These are phyloP conservation scores for Acomys russatus DNA, from an alignment of 2,797 vertebrate genomes.

Conservation along the genomic window DNA sequence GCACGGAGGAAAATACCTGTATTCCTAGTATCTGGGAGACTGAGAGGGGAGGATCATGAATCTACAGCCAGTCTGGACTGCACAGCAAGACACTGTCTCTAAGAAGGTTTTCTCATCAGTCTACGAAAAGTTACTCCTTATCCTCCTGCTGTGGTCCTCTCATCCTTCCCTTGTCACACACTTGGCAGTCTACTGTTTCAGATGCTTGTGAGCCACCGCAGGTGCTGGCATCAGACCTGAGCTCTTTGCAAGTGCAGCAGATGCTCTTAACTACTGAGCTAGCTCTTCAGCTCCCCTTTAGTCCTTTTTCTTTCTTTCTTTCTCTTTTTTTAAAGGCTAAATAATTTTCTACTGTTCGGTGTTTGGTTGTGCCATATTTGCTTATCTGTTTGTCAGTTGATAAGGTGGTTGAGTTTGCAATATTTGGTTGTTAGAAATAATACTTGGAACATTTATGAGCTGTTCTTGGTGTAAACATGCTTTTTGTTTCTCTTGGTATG, in stretches of 20 bases:
- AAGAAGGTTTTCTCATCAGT: not conserved
- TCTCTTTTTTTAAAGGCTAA: not conserved
- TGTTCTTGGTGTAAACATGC: not conserved
- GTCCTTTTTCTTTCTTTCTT: too few relatives aligned
- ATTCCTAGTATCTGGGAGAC: not conserved
- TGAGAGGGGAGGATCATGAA: not conserved
- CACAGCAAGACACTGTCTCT: not conserved
- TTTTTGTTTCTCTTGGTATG: constrained; percentile 59
- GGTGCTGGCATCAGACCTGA: not conserved
- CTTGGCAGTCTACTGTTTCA: not conserved
- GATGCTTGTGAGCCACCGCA: not conserved
- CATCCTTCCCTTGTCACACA: not conserved
- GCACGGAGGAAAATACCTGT: not conserved
- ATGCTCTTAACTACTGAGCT: not conserved
- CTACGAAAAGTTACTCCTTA: not conserved
- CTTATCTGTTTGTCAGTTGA: constrained; percentile 25
- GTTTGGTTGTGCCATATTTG: constrained; percentile 6
- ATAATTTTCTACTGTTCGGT: not conserved
- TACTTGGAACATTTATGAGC: not conserved
- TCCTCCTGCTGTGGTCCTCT: not conserved
- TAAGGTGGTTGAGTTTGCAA: not conserved
- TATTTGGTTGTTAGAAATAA: constrained; percentile 19
- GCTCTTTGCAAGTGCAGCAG: not conserved
- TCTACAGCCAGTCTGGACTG: not conserved
- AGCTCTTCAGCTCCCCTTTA: not conserved